Evolutionary conservation across 2,113 vertebrate species (phyloP).

Genomic region (Seriola dumerili): DNA sequence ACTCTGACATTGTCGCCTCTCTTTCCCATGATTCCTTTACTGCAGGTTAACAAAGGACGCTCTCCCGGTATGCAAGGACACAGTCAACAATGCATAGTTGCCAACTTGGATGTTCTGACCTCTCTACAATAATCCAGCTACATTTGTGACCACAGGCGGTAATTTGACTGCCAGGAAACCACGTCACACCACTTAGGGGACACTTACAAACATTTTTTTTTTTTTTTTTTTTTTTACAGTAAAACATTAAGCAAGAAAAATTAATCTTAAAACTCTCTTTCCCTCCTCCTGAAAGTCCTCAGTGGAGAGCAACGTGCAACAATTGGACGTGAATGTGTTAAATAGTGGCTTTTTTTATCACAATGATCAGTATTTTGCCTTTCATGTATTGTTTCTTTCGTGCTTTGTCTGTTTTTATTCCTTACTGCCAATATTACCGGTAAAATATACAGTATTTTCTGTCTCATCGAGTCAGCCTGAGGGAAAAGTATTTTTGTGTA

Average conservation of each 20-base stretch:
- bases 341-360: background rate
- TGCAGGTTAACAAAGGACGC: slow-evolving; percentile 47
- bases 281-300: background rate
- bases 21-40: slow-evolving; percentile 18
- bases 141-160: background rate
- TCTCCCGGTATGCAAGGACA: slow-evolving; percentile 26
- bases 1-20: slow-evolving; percentile 7
- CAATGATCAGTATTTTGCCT: slow-evolving; percentile 18
- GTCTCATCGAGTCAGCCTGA: background rate
- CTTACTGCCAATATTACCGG: background rate
- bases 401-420: slow-evolving; percentile 11
- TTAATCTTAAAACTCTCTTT: background rate
- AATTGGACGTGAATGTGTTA: background rate
- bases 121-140: slow-evolving; percentile 11
- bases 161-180: slow-evolving; percentile 6
- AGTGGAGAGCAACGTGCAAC: background rate
- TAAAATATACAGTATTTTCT: slow-evolving; percentile 8
- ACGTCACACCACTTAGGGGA: background rate
- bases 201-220: background rate
- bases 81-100: background rate
- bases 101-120: slow-evolving; percentile 1
- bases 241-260: background rate
- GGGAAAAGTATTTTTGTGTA: background rate
- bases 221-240: background rate
- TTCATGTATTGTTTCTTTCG: slow-evolving; percentile 3